These are phyloP conservation scores for Sarcophaga bullata DNA, from an alignment of 1,140 invertebrate genomes.

Conservation along the genomic window DNA sequence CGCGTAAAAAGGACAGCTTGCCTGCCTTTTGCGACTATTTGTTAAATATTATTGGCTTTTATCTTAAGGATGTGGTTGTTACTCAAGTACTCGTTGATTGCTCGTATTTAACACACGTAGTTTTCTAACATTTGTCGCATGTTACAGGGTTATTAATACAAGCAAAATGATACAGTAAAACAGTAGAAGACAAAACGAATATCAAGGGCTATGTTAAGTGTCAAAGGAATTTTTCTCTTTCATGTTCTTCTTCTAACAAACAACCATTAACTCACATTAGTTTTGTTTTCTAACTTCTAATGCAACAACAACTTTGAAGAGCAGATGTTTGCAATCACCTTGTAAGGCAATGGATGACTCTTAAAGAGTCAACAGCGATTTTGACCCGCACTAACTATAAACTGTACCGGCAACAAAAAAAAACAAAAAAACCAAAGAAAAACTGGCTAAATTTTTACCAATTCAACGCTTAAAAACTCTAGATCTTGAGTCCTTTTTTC, in stretches of 20 bases:
- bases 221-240: slow-evolving; percentile 29
- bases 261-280: slow-evolving; percentile 8
- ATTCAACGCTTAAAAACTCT: background rate
- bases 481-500: background rate
- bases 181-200: background rate
- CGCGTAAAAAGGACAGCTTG: slow-evolving; percentile 4
- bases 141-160: slow-evolving; percentile 30
- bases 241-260: too few species aligned
- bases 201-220: slow-evolving; percentile 26
- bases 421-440: background rate
- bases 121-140: slow-evolving; percentile 25
- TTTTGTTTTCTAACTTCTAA: too few species aligned
- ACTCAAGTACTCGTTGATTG: slow-evolving; percentile 26
- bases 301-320: background rate
- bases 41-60: slow-evolving; percentile 12
- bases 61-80: slow-evolving; percentile 34
- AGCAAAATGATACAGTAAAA: background rate
- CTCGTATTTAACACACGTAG: slow-evolving; percentile 26
- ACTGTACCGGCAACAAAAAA: background rate
- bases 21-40: background rate
- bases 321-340: slow-evolving; percentile 9
- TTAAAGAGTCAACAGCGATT: background rate
- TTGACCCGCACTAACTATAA: slow-evolving; percentile 18
- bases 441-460: background rate
- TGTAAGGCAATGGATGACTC: slow-evolving; percentile 4